phyloP scores from a whole-genome alignment of 1,140 invertebrate genomes.

The Leptinotarsa defecta region DNA sequence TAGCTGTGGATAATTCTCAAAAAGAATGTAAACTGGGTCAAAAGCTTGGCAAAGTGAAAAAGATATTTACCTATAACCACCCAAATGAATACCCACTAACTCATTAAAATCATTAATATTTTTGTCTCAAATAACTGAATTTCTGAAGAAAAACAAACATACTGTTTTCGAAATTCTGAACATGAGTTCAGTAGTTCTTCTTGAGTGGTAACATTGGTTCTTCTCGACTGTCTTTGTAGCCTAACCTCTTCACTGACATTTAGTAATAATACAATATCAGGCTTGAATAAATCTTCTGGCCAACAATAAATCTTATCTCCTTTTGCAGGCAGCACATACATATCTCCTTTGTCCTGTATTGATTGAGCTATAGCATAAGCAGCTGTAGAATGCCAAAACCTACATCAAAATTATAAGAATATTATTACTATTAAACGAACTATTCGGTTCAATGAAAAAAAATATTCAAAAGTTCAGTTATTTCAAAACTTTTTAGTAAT shows the following conservation, averaged over 20 bases:
- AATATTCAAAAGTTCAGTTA: too few species aligned
- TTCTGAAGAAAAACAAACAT: neutral
- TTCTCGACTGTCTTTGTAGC: slow-evolving; percentile 39
- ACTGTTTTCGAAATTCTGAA: slow-evolving; percentile 25
- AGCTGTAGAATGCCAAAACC: slow-evolving; percentile 57
- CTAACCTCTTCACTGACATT: slow-evolving; percentile 42
- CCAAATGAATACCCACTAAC: too few species aligned
- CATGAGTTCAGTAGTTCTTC: slow-evolving; percentile 50
- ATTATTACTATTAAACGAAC: too few species aligned
- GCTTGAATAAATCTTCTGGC: slow-evolving; percentile 55
- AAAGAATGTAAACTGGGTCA: too few species aligned
- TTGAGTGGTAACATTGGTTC: slow-evolving; percentile 50
- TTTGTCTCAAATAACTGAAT: neutral
- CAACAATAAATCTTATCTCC: slow-evolving; percentile 50
- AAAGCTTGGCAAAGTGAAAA: too few species aligned
- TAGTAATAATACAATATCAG: slow-evolving; percentile 45
- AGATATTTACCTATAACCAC: too few species aligned
- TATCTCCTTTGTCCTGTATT: slow-evolving; percentile 39
- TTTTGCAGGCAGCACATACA: slow-evolving; percentile 39
- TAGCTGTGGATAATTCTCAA: too few species aligned
- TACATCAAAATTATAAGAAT: slow-evolving; percentile 13
- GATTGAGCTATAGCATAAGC: slow-evolving; percentile 53
- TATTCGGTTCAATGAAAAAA: too few species aligned
- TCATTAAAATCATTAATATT: too few species aligned
- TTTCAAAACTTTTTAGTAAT: too few species aligned